phyloP scores from a whole-genome alignment of 2,888 invertebrate genomes.

The Hymenopus coronatus region DNA sequence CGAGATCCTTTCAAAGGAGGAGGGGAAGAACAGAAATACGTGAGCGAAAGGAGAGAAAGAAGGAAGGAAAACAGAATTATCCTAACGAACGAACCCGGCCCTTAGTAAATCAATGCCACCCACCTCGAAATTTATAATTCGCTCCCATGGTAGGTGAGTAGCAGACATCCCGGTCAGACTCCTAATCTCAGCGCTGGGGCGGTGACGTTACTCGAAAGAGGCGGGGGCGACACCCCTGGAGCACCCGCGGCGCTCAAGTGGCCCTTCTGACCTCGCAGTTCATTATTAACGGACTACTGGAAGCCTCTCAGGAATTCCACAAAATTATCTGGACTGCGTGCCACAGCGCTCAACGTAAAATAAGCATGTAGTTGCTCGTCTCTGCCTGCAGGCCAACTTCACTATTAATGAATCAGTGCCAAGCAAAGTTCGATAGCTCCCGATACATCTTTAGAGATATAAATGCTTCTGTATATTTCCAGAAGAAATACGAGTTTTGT shows the following conservation, averaged over 20 bases:
- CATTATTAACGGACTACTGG: neutral
- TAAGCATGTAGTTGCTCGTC: neutral
- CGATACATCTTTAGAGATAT: too few species aligned
- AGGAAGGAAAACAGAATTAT: slow-evolving; percentile 1
- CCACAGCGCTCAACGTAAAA: neutral
- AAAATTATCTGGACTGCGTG: neutral
- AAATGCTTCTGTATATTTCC: too few species aligned
- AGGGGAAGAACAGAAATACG: neutral
- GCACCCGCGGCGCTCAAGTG: neutral
- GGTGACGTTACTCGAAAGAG: slow-evolving; percentile 13
- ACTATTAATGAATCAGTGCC: neutral
- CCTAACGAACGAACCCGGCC: slow-evolving; percentile 13
- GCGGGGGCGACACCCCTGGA: slow-evolving; percentile 17
- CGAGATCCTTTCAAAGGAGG: neutral
- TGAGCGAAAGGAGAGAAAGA: neutral
- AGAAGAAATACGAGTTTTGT: too few species aligned
- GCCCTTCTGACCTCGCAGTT: neutral
- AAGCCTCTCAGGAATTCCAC: neutral
- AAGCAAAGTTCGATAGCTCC: neutral
- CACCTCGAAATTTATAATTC: slow-evolving; percentile 18
- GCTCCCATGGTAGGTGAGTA: slow-evolving; percentile 13
- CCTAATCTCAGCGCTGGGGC: neutral
- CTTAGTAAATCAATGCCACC: slow-evolving; percentile 12
- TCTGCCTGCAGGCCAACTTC: neutral
- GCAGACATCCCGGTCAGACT: neutral